Conservation (phyloP, 2,797 vertebrate genomes). For the Xerus rutilus region DNA sequence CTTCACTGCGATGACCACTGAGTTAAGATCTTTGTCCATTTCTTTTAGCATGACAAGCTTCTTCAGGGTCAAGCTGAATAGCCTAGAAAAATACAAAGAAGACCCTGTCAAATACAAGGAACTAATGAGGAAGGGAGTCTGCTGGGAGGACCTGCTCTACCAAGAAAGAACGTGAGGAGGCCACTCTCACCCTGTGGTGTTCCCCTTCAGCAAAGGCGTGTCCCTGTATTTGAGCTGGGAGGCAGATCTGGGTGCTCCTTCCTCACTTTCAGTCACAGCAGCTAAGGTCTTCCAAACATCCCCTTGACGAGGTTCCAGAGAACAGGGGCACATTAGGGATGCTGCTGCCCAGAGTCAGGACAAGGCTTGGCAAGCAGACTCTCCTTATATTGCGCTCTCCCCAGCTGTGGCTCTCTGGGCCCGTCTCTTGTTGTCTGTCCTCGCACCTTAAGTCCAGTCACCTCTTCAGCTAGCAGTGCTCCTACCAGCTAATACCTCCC, state of each 20-base stretch:
- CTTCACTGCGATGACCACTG: slow-evolving; percentile 96
- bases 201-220: not conserved
- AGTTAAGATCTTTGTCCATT: slow-evolving; percentile 96
- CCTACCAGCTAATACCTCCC: not conserved
- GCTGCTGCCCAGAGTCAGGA: not conserved
- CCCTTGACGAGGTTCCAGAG: not conserved
- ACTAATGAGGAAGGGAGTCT: not conserved
- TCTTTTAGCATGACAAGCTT: slow-evolving; percentile 96
- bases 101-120: slow-evolving; percentile 18
- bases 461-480: not conserved
- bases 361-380: not conserved
- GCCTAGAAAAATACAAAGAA: slow-evolving; percentile 84
- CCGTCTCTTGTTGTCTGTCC: not conserved
- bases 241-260: not conserved
- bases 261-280: not conserved
- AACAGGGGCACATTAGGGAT: not conserved
- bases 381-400: no score
- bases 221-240: not conserved
- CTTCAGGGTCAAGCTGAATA: slow-evolving; percentile 96
- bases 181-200: not conserved
- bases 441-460: not conserved
- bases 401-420: not conserved
- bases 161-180: not conserved
- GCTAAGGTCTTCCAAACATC: not conserved
- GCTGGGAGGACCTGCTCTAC: not conserved